These are phyloP conservation scores for Ips nitidus DNA, from an alignment of 1,140 invertebrate genomes.

Conservation along the genomic window DNA sequence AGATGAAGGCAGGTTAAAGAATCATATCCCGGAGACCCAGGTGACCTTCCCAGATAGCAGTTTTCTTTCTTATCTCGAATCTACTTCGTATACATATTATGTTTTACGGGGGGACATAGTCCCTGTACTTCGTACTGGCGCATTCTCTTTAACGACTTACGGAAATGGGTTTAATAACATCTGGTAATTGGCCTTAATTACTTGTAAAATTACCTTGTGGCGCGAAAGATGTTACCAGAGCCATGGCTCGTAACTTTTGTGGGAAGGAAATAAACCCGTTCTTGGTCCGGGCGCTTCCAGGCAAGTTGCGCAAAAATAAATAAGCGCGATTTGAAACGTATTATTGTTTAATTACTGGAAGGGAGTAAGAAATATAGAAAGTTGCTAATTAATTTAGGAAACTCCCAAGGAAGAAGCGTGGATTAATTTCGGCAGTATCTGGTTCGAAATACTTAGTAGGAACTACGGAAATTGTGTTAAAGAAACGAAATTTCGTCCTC, in stretches of 20 bases:
- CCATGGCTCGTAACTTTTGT: constrained; percentile 45
- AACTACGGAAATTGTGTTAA: constrained; percentile 23
- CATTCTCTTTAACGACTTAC: too few relatives aligned
- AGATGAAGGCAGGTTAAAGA: constrained; percentile 45
- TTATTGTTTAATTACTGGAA: constrained; percentile 49
- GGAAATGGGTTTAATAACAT: constrained; percentile 48
- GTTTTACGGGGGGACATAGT: too few relatives aligned
- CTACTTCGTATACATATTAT: constrained; percentile 7
- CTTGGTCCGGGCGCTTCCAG: constrained; percentile 14
- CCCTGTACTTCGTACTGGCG: too few relatives aligned
- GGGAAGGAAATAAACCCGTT: constrained; percentile 49
- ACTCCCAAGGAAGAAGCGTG: constrained; percentile 33
- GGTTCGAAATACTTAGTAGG: constrained; percentile 40
- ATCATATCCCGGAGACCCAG: constrained; percentile 42
- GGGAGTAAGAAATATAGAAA: constrained; percentile 47
- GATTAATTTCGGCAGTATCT: constrained; percentile 45
- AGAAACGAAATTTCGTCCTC: constrained; percentile 13
- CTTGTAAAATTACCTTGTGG: constrained; percentile 56
- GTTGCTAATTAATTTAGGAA: constrained; percentile 48
- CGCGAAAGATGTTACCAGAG: constrained; percentile 51
- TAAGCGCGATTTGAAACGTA: constrained; percentile 43
- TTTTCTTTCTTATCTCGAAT: constrained; percentile 27
- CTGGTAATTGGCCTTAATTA: constrained; percentile 55
- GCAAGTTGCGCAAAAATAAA: constrained; percentile 44
- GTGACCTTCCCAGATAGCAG: constrained; percentile 38